Base-by-base conservation (phyloP, 2,113 vertebrate species). In the Silurus meridionalis region DNA sequence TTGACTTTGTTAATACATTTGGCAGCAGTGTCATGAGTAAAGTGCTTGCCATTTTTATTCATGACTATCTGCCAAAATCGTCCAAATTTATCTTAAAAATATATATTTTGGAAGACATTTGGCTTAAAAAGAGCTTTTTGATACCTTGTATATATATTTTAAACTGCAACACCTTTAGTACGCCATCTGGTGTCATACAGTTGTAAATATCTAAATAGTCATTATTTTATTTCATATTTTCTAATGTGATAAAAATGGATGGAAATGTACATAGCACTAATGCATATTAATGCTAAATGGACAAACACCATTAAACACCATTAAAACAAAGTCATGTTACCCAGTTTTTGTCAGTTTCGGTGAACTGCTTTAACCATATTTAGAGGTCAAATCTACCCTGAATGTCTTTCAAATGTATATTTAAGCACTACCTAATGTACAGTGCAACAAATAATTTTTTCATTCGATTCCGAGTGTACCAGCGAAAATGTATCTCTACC, bases 171-270 rank as follows among this genome's bases (percentile, higher is more conserved):
- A 55, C 14, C 14, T 55, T 25, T 55, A 78, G 75, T 79, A 25
- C 53, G 75, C 75, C 75, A 57, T 17, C 75, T 79, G 53, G 53
- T 79, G 75, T 75, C n/a, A 52, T 6, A 75, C 48, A 23, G n/a
- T 13, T 75, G 72, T 52, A 52, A n/a, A 23, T 28, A 37, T 58
- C 3, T 23, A 61, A 60, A 4, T 60, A 23, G 13, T 37, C 9
- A 46, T 55, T 55, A 7, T 78, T 15, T 25, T 7, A 11, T 3
- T 50, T 72, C 4, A 28, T 37, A 37, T 58, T n/a, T 57, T 8
- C 6, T 5, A 78, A 78, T n/a, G 23, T 78, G 23, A 28, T 28
- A 28, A 8, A 57, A 8, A 28, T 15, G 8, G 6, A 55, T 25
- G 53, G 3, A 79, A 19, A 19, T 58, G 53, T 8, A 58, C 53